These are phyloP conservation scores for Leptinotarsa peninsularis DNA, from an alignment of 2,888 invertebrate species.

Conservation along the genomic window DNA sequence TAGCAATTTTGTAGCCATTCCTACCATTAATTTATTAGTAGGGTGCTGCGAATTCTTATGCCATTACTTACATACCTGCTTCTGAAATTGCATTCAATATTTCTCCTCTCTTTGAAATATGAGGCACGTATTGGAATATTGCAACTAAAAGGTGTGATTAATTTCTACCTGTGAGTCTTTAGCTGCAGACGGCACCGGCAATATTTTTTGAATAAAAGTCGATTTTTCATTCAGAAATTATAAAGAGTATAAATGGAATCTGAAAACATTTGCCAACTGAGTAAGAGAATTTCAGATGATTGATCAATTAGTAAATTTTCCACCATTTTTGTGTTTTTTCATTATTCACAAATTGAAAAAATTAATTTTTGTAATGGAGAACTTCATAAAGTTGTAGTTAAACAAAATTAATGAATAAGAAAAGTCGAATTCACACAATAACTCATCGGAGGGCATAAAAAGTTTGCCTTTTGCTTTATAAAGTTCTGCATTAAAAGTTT, in stretches of 20 bases:
- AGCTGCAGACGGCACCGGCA: background rate
- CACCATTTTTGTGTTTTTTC: too few relatives aligned
- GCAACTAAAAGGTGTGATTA: background rate
- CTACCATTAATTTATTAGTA: slow-evolving; percentile 28
- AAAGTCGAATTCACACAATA: too few relatives aligned
- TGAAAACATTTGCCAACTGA: background rate
- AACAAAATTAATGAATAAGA: too few relatives aligned
- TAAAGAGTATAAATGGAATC: background rate
- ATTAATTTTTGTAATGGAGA: too few relatives aligned
- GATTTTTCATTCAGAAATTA: background rate
- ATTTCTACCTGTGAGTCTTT: background rate
- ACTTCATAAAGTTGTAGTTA: too few relatives aligned
- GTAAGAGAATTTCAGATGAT: too few relatives aligned
- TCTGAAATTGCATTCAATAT: slow-evolving; percentile 28
- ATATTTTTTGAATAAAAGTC: background rate
- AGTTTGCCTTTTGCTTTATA: too few relatives aligned
- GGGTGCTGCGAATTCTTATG: slow-evolving; percentile 17
- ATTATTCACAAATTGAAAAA: too few relatives aligned
- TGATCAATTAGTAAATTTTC: too few relatives aligned
- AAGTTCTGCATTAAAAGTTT: too few relatives aligned
- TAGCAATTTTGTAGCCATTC: slow-evolving; percentile 30
- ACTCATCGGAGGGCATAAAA: too few relatives aligned
- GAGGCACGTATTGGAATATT: slow-evolving; percentile 7
- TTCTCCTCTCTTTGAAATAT: slow-evolving; percentile 23
- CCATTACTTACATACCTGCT: slow-evolving; percentile 32